phyloP scores from a whole-genome alignment of 2,797 vertebrate species.

The Lacerta viridis region DNA sequence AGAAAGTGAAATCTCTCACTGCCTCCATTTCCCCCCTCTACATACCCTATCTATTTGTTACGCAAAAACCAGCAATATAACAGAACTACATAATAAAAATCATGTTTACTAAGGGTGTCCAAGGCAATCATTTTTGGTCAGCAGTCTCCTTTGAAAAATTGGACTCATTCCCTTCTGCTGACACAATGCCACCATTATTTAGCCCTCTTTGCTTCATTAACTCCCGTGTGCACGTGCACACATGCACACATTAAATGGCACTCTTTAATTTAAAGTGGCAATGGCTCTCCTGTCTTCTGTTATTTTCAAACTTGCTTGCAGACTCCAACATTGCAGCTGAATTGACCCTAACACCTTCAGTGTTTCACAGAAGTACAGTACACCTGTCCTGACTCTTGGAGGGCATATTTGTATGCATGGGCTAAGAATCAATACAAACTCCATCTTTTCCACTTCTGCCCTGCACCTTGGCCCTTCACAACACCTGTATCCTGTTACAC shows the following conservation, averaged over 20 bases:
- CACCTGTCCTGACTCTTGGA: background rate
- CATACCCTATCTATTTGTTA: too few relatives aligned
- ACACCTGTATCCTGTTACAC: background rate
- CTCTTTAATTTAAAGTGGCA: fast-evolving
- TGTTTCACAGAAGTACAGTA: fast-evolving
- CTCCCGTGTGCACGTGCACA: background rate
- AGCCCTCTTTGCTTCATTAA: fast-evolving
- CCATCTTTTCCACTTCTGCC: slow-evolving; percentile 30
- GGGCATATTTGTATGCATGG: slow-evolving; percentile 33
- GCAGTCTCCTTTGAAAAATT: background rate
- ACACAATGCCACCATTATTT: fast-evolving
- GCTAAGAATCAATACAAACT: slow-evolving; percentile 34
- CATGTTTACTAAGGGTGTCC: too few relatives aligned
- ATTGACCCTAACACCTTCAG: slow-evolving; percentile 3
- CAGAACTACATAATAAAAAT: too few relatives aligned
- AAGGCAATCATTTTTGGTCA: background rate
- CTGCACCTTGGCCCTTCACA: fast-evolving
- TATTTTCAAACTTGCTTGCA: background rate
- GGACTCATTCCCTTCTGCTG: background rate
- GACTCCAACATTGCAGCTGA: fast-evolving
- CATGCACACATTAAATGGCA: fast-evolving
- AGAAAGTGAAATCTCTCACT: too few relatives aligned
- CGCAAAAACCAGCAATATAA: too few relatives aligned
- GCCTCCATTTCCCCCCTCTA: too few relatives aligned
- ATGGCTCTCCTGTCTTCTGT: fast-evolving